Base-by-base conservation (phyloP, 1,140 invertebrate genomes). In the Saxidomus purpurata region DNA sequence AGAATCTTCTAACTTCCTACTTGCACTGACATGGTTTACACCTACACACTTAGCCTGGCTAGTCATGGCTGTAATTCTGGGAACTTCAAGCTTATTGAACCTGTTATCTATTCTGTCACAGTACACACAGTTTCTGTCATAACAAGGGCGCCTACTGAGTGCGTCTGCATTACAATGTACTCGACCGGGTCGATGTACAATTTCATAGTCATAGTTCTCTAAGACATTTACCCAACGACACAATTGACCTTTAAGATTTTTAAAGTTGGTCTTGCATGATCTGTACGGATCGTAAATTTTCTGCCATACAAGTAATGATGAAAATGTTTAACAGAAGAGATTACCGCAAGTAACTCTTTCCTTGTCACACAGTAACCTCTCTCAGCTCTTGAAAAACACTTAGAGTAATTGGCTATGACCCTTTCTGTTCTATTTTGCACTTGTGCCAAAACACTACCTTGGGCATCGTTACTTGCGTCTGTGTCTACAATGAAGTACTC, bases 161-260 rank as follows among this genome's bases (percentile, higher is more conserved):
- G 25, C 31, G 34, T 80, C 34, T 31, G 47, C n/a, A 55, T 80
- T 80, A 13, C 22, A 22, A 55, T 55, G 77, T 11, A 52, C 34
- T 19, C 43, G 63, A 1, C 52, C 80, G 6, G 31, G 19, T 28
- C 28, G 0, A 34, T 59, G 43, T 59, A 59, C 36, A n/a, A 81
- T 81, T 40, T 63, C 80, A 36, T 63, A 63, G 13, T 82, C 80
- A 82, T 82, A 82, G 9, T 36, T 38, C 25, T 38, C 15, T 34
- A 82, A n/a, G 38, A 43, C n/a, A 36, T 82, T 63, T 82, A 82
- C 17, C 59, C 59, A 82, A 22, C 52, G 4, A n/a, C 4, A 36
- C 22, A 82, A n/a, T 25, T 67, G 55, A n/a, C 59, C 80, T 81
- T 82, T 11, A 4, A 63, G 38, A 63, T 82, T 61, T 43, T 82